Evolutionary conservation across 2,113 vertebrate genomes (phyloP).

Genomic region (Cercocebus atys): DNA sequence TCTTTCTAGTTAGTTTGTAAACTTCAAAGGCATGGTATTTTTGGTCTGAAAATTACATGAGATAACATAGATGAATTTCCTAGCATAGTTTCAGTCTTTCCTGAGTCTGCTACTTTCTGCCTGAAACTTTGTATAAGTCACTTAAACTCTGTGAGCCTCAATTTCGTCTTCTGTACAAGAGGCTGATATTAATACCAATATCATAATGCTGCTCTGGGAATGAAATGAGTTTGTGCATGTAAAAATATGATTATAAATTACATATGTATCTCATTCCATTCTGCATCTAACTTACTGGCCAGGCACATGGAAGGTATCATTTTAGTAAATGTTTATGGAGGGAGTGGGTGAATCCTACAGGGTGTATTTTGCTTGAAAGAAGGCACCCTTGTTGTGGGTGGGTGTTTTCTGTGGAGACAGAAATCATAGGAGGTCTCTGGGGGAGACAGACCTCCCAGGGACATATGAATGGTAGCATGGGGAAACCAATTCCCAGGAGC

Average conservation of each 20-base stretch:
- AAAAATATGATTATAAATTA: slow-evolving; percentile 24
- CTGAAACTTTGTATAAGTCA: not conserved
- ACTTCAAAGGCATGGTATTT: not conserved
- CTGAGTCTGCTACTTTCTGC: not conserved
- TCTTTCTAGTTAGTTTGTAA: not conserved
- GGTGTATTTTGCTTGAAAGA: slow-evolving; percentile 38
- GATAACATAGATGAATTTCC: slow-evolving; percentile 24
- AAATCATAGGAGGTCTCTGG: not conserved
- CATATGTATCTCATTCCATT: not conserved
- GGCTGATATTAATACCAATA: not conserved
- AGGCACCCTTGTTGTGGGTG: not conserved
- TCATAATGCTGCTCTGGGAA: slow-evolving; percentile 22
- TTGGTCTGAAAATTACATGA: not conserved
- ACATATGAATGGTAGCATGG: not conserved
- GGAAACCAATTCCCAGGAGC: not conserved
- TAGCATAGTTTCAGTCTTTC: not conserved
- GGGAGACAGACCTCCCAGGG: not conserved
- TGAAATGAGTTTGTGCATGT: not conserved
- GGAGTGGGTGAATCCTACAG: not conserved
- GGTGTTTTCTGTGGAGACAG: slow-evolving; percentile 7
- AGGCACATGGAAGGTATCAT: not conserved
- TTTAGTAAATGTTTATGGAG: slow-evolving; percentile 41
- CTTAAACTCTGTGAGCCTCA: not conserved
- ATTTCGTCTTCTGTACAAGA: slow-evolving; percentile 15
- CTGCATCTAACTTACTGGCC: not conserved